Base-by-base conservation (phyloP, 2,888 invertebrate genomes). In the Ferdinandea cuprea region DNA sequence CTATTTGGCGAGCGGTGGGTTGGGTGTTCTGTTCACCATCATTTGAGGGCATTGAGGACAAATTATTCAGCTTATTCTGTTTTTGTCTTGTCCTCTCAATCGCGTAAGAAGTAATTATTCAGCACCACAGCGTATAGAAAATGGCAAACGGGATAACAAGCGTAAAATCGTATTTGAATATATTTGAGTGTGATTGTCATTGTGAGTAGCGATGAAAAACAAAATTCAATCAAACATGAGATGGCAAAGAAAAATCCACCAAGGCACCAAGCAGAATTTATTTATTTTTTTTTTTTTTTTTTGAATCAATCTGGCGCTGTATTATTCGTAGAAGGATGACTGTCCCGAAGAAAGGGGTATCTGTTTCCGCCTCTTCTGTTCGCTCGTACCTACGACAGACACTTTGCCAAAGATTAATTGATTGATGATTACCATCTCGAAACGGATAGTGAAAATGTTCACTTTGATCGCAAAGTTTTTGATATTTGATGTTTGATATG, bases 51-150 rank as follows among this genome's bases (percentile, higher is more conserved):
- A 68, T 66, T 74, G 69, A 74, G 80, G 80, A 80, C 80, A 80
- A 80, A 80, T 80, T 80, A 74, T 80, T 69, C 69, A 40, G 80
- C 80, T 74, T 80, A 80, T 80, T 80, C 63, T 80, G 80, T 80
- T 74, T 80, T 80, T 80, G 74, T 69, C 80, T 80, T 80, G 69
- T 44, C 63, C 65, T 56, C 42, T 80, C 69, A 58, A 63, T 80
- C 74, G 80, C 61, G 40, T 80, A 69, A 80, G 74, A 56, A 80
- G 69, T 74, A 80, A 80, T 79, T 79, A 79, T 79, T 73, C 63
- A 74, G 44, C 44, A 61, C 17, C 50, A 6, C 19, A 56, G 56
- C 40, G n/a, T n/a, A n/a, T n/a, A n/a, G n/a, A n/a, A 71, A 63
- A 63, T 50, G 61, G 52, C 50, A 44, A 80, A 40, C 61, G 48